Evolutionary conservation across 2,888 invertebrate genomes (phyloP), one percentile per base, ranked within the genome.

Genomic region (Gerosis bhagava): DNA sequence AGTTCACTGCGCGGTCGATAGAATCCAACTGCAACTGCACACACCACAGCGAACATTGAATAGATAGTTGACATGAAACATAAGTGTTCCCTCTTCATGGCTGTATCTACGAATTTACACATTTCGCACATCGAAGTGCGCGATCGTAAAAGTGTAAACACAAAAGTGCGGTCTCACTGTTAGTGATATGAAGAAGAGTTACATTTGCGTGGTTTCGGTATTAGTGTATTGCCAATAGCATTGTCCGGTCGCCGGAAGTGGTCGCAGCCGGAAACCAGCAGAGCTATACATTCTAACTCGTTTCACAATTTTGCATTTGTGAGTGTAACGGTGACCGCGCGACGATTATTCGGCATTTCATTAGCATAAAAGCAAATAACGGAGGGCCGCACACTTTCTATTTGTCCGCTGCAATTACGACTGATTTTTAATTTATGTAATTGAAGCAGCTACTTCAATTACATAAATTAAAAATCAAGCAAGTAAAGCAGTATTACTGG

Each of bases 201-300:
- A 36, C 44, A 31, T 31, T 21, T 3, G 35, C 31, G 25, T 41
- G 21, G 25, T 45, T 40, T 39, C 25, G 42, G 40, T 40, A 4
- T 22, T 5, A n/a, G n/a, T n/a, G n/a, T 6, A 25, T 39, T 39
- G 19, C 40, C 29, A 29, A 22, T 40, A 28, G 21, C 22, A 39
- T 31, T 28, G 19, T 8, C 21, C 29, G 12, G 16, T 37, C 25
- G 15, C 41, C 54, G 59, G 56, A 59, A 54, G 49, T 31, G 54
- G 51, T 55, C 50, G 34, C 26, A 19, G 21, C 34, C 49, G 50
- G 53, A 49, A 51, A 47, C 52, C 54, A 57, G n/a, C n/a, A n/a
- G 56, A 59, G 54, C 50, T 37, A 43, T 50, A 44, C 32, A 37
- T 41, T 19, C 31, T 49, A n/a, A n/a, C n/a, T 21, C 21, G 21